Conservation (phyloP, 2,113 vertebrate genomes). For the Cacatua alba region DNA sequence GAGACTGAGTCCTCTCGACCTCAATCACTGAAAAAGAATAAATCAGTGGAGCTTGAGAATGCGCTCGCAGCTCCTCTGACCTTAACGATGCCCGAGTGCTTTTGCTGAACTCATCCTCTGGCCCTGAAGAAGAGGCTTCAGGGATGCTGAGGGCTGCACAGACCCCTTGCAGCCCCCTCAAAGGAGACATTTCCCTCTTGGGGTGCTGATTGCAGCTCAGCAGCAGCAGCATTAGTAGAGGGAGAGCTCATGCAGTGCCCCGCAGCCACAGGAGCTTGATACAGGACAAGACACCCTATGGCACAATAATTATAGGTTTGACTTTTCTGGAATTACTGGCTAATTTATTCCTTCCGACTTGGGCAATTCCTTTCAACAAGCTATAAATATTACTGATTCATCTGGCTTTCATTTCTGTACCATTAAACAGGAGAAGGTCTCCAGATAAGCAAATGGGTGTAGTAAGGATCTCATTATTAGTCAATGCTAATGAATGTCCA, state of each 20-base stretch:
- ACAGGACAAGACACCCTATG: neutral
- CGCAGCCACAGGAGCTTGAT: neutral
- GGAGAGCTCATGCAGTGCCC: neutral
- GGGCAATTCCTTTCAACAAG: neutral
- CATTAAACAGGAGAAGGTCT: slow-evolving; percentile 51
- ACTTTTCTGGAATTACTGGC: neutral
- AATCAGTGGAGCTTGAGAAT: neutral
- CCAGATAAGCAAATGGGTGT: slow-evolving; percentile 34
- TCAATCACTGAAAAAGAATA: neutral
- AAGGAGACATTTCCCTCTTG: rapidly evolving
- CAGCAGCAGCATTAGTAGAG: rapidly evolving
- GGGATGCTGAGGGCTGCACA: neutral
- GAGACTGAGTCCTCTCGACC: neutral
- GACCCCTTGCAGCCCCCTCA: neutral
- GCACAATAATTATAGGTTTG: neutral
- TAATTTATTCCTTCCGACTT: slow-evolving; percentile 4
- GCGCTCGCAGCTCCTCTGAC: neutral
- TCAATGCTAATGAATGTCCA: slow-evolving; percentile 55
- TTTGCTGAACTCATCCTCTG: neutral
- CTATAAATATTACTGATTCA: slow-evolving; percentile 30
- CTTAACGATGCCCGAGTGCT: rapidly evolving
- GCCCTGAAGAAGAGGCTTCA: neutral
- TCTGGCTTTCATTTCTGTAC: neutral
- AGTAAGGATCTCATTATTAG: slow-evolving; percentile 44
- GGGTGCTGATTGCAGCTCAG: rapidly evolving